Evolutionary conservation across 2,113 vertebrate genomes (phyloP).

Genomic region (Lepidothrix coronata): DNA sequence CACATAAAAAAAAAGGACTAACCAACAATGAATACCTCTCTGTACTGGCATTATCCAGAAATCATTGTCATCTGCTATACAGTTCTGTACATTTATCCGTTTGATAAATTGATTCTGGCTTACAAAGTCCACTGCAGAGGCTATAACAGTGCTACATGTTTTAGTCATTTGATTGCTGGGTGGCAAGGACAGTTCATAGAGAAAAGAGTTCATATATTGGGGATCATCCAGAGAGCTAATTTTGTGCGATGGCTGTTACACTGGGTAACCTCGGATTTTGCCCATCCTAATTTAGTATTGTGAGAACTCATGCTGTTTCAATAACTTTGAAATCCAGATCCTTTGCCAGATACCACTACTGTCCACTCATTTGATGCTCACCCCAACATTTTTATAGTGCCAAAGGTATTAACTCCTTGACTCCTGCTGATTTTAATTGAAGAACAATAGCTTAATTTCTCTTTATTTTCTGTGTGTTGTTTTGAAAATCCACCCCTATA

Average conservation of each 20-base stretch:
- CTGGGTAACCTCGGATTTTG: neutral
- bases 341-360: neutral
- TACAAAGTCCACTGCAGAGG: neutral
- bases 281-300: neutral
- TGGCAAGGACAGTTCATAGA: neutral
- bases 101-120: constrained; percentile 29
- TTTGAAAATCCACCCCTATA: neutral
- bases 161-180: neutral
- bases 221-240: neutral
- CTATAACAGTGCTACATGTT: neutral
- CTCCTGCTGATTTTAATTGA: neutral
- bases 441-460: neutral
- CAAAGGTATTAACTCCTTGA: neutral
- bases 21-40: neutral
- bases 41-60: neutral
- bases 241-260: neutral
- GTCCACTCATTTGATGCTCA: neutral
- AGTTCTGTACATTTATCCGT: neutral
- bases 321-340: constrained; percentile 16
- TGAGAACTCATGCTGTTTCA: neutral
- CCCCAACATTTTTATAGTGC: neutral
- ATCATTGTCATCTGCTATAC: neutral
- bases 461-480: neutral
- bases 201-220: neutral
- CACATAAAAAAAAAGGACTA: neutral